Evolutionary conservation across 2,888 invertebrate genomes (phyloP).

Genomic region (Sericinus montela): DNA sequence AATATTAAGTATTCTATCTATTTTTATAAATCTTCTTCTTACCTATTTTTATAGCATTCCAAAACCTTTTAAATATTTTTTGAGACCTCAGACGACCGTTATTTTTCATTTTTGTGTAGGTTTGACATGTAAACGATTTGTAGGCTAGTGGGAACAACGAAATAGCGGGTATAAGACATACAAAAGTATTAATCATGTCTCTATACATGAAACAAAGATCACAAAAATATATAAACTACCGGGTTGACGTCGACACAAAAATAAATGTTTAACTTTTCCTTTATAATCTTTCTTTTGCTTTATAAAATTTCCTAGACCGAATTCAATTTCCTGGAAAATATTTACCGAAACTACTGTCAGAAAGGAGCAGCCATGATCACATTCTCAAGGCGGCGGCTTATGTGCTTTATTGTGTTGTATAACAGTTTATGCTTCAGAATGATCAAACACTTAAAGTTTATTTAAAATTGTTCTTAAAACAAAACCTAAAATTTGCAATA

Average conservation of each 20-base stretch:
- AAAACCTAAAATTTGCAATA: too few relatives aligned
- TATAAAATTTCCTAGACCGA: conserved; percentile 38
- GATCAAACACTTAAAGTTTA: conserved; percentile 12
- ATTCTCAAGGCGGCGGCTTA: conserved; percentile 18
- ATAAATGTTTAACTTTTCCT: too few relatives aligned
- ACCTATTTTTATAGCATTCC: background rate
- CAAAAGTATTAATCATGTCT: conserved; percentile 17
- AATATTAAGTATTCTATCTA: too few relatives aligned
- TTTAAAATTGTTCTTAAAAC: too few relatives aligned
- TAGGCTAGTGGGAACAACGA: conserved; percentile 11
- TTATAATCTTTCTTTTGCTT: too few relatives aligned
- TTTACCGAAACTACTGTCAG: conserved; percentile 26
- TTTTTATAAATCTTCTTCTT: too few relatives aligned
- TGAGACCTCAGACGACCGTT: background rate
- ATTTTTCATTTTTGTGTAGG: conserved; percentile 9
- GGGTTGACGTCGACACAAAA: too few relatives aligned
- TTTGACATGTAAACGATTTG: conserved; percentile 10
- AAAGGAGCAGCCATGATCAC: conserved; percentile 15
- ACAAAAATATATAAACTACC: too few relatives aligned
- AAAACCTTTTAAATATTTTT: background rate
- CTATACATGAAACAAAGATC: too few relatives aligned
- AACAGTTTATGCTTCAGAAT: conserved; percentile 8
- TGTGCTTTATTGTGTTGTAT: conserved; percentile 16
- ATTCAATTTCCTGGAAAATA: conserved; percentile 54
- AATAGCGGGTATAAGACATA: conserved; percentile 12